These are phyloP conservation scores for Aegotheles bennettii DNA, from an alignment of 2,113 vertebrate genomes.

Conservation along the genomic window DNA sequence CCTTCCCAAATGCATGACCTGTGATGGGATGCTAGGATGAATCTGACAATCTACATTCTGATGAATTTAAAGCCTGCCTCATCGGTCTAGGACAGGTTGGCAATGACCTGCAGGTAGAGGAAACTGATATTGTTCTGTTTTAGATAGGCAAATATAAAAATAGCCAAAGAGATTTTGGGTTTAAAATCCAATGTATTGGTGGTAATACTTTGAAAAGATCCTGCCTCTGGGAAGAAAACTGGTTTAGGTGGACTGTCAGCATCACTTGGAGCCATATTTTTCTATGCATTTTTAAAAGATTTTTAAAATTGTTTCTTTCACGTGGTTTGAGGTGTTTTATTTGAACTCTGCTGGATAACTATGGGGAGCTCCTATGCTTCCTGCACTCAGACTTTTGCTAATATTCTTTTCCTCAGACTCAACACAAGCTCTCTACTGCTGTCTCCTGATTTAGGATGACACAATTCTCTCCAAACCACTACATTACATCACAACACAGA, in stretches of 20 bases:
- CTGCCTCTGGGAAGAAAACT: neutral
- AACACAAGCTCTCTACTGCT: neutral
- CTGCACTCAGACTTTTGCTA: neutral
- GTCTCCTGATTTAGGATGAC: neutral
- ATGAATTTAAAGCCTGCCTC: slow-evolving; percentile 72
- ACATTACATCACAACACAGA: neutral
- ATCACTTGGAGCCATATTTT: neutral
- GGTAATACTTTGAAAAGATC: neutral
- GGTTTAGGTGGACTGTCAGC: neutral
- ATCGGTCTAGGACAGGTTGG: slow-evolving; percentile 72
- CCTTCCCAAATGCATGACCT: slow-evolving; percentile 43
- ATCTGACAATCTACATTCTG: slow-evolving; percentile 54
- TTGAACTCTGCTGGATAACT: neutral
- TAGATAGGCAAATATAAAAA: neutral
- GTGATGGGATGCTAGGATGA: slow-evolving; percentile 50
- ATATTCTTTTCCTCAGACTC: neutral
- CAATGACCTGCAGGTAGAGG: slow-evolving; percentile 66
- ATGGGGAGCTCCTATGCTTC: neutral
- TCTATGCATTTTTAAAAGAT: neutral
- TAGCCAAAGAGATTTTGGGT: neutral
- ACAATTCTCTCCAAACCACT: neutral
- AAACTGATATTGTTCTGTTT: neutral
- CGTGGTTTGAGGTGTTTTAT: neutral
- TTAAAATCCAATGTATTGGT: neutral
- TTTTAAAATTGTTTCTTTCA: neutral